These are phyloP conservation scores for Maccullochella peelii DNA, from an alignment of 2,113 vertebrate species.

Conservation along the genomic window DNA sequence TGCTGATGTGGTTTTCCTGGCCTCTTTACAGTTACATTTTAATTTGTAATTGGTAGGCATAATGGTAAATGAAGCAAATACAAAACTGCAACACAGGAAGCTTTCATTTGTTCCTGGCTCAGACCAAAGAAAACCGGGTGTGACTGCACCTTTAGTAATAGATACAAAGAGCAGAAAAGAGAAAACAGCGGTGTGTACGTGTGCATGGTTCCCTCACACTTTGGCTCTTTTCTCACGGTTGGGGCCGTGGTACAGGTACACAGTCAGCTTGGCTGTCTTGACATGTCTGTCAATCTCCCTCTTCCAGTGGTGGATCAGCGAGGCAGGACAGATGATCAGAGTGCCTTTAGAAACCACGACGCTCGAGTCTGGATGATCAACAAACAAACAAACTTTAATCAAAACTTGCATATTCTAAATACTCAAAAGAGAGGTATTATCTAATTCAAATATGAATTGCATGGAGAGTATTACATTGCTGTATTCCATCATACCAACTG, in stretches of 20 bases:
- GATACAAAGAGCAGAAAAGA: not conserved
- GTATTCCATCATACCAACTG: not conserved
- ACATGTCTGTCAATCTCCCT: slow-evolving; percentile 91
- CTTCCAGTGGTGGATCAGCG: slow-evolving; percentile 97
- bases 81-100: not conserved
- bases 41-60: not conserved
- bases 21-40: not conserved
- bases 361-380: slow-evolving; percentile 79
- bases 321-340: slow-evolving; percentile 94
- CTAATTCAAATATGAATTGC: not conserved
- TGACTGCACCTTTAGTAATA: not conserved
- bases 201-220: slow-evolving; percentile 82
- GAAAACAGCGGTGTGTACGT: not conserved
- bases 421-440: not conserved
- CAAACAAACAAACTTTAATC: not conserved
- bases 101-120: not conserved
- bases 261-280: slow-evolving; percentile 79
- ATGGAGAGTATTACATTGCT: not conserved
- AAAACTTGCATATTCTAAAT: not conserved
- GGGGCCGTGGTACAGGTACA: slow-evolving; percentile 93
- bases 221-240: slow-evolving; percentile 85
- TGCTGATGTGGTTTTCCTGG: not conserved
- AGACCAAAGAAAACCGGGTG: not conserved
- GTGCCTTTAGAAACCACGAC: slow-evolving; percentile 84
- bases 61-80: not conserved